Evolutionary conservation across 2,113 vertebrate species (phyloP).

Genomic region (Pangasianodon gigas): DNA sequence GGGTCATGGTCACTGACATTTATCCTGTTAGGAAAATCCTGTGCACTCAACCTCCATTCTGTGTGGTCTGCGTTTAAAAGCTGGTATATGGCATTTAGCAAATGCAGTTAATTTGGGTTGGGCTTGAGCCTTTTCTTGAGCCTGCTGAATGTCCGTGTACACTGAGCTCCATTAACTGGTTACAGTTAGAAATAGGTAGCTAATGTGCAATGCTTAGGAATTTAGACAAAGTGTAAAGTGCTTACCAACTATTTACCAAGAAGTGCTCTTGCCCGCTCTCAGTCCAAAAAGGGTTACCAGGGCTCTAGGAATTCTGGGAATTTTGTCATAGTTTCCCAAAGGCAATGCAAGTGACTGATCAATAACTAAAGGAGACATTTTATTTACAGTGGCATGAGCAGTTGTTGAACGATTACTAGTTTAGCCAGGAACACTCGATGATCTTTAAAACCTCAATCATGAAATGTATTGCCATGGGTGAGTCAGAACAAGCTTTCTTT

Average conservation of each 20-base stretch:
- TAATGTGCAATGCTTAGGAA: not conserved
- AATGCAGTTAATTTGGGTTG: not conserved
- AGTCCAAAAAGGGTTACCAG: not conserved
- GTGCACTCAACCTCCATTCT: not conserved
- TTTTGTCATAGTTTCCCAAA: constrained; percentile 5
- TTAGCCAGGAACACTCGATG: constrained; percentile 6
- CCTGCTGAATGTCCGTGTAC: not conserved
- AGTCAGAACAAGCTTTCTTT: not conserved
- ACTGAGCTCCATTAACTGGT: not conserved
- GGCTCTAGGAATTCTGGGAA: not conserved
- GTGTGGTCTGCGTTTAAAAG: not conserved
- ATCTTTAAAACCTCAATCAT: constrained; percentile 2
- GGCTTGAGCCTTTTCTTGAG: not conserved
- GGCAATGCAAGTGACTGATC: not conserved
- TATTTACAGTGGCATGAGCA: constrained; percentile 17
- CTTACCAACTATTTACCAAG: not conserved
- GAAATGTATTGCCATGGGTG: not conserved
- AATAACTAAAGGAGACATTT: constrained; percentile 14
- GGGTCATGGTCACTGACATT: not conserved
- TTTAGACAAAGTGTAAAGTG: not conserved
- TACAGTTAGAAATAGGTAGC: not conserved
- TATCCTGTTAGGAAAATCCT: not conserved
- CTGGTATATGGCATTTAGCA: not conserved
- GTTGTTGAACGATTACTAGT: constrained; percentile 14
- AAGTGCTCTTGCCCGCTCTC: not conserved